These are phyloP conservation scores for Agelas oroides DNA, from an alignment of 37 sponge, comb jelly and placozoan species.

Conservation along the genomic window DNA sequence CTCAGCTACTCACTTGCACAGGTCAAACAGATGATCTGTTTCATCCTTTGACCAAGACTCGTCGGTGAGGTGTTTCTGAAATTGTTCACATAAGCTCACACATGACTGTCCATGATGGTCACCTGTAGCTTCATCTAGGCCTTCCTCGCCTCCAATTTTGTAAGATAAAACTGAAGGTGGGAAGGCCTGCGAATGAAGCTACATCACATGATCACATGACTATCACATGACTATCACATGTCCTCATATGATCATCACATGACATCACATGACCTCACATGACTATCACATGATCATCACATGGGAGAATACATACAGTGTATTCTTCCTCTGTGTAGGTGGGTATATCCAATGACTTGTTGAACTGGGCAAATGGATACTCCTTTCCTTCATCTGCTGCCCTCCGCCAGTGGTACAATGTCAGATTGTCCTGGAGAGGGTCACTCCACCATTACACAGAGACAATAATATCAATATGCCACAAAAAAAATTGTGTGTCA, in stretches of 20 bases:
- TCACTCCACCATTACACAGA: no score
- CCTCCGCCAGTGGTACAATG: slow-evolving; percentile 89
- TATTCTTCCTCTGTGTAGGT: slow-evolving; percentile 85
- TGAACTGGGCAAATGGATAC: slow-evolving; percentile 89
- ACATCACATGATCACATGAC: no score
- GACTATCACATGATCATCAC: slow-evolving; percentile 15
- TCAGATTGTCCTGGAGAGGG: slow-evolving; percentile 65
- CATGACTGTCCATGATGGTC: no score
- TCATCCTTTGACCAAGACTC: slow-evolving; percentile 82
- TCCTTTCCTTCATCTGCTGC: slow-evolving; percentile 81
- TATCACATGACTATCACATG: no score
- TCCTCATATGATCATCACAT: no score
- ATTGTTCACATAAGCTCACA: no score
- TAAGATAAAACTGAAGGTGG: no score
- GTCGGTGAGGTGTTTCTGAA: slow-evolving; percentile 50
- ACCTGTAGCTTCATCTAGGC: no score
- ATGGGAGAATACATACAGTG: slow-evolving; percentile 8
- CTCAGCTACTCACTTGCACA: slow-evolving; percentile 53
- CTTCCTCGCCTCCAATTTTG: no score
- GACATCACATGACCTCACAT: slow-evolving; percentile 7
- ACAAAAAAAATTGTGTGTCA: no score
- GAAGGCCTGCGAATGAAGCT: no score
- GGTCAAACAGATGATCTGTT: slow-evolving; percentile 87
- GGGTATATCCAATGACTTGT: slow-evolving; percentile 65
- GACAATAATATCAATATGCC: no score